Percentiles rank a stretch among this genome's conserved stretches.
These are phyloP conservation scores for Alosa sapidissima DNA, from an alignment of 2,797 vertebrate genomes.

Conservation along the genomic window DNA sequence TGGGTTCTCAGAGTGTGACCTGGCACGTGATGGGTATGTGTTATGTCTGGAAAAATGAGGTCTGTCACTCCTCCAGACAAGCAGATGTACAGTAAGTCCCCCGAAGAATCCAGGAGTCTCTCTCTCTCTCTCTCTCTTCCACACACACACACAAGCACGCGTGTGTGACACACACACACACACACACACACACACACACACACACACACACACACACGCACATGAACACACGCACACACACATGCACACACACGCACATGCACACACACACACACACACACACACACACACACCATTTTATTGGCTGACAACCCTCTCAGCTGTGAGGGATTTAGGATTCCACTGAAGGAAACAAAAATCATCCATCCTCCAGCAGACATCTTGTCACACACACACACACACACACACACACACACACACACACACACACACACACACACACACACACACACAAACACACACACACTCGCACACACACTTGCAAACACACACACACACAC, in stretches of 20 bases:
- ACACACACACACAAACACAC: background rate
- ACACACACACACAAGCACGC: background rate
- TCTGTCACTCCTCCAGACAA: conserved; percentile 20
- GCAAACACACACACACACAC: background rate
- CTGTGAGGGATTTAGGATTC: conserved; percentile 22
- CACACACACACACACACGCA: conserved; percentile 17
- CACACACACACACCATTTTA: background rate
- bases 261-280: background rate
- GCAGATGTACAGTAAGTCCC: conserved; percentile 7
- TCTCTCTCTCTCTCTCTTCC: background rate
- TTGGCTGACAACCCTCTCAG: conserved; percentile 7
- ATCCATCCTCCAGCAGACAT: conserved; percentile 16
- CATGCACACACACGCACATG: background rate
- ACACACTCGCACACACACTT: background rate
- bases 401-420: conserved; percentile 2
- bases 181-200: background rate
- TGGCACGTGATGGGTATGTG: conserved; percentile 19
- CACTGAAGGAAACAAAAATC: conserved; percentile 21
- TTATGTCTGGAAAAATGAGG: conserved; percentile 23
- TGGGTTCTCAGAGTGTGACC: conserved; percentile 25
- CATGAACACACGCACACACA: background rate
- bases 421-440: conserved; percentile 2
- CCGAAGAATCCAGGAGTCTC: conserved; percentile 8
- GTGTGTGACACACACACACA: background rate
- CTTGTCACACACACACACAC: background rate